Conservation (phyloP, 2,113 vertebrate species). For the Oriolus oriolus region DNA sequence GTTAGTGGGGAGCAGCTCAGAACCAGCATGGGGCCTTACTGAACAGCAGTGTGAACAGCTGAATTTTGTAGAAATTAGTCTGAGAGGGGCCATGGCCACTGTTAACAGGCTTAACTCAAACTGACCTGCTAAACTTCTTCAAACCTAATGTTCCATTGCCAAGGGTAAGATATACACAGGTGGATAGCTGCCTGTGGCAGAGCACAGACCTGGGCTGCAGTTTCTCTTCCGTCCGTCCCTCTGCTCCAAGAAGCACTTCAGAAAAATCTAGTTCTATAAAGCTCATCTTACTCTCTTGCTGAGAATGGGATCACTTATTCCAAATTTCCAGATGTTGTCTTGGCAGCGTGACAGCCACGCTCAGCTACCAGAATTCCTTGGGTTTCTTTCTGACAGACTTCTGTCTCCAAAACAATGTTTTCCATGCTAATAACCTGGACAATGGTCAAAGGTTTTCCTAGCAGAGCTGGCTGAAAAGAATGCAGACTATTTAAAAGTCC, state of each 20-base stretch:
- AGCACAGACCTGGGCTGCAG: neutral
- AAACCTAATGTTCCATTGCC: neutral
- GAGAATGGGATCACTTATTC: neutral
- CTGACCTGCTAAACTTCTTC: neutral
- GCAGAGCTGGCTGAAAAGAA: slow-evolving; percentile 32
- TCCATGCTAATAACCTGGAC: slow-evolving; percentile 28
- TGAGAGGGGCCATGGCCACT: neutral
- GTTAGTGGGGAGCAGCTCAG: neutral
- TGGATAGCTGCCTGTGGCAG: neutral
- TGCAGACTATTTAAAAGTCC: slow-evolving; percentile 11
- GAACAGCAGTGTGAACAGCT: neutral
- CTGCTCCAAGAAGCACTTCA: neutral
- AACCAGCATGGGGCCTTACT: neutral
- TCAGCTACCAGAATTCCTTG: slow-evolving; percentile 16
- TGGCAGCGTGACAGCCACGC: neutral
- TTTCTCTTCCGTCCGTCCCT: neutral
- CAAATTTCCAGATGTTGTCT: neutral
- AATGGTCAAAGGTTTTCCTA: slow-evolving; percentile 27
- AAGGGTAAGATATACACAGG: neutral
- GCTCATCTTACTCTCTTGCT: neutral
- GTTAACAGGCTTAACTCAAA: neutral
- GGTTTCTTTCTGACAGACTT: slow-evolving; percentile 22
- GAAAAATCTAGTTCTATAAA: neutral
- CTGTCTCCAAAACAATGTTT: slow-evolving; percentile 40
- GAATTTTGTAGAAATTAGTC: neutral